Evolutionary conservation across 2,888 invertebrate genomes (phyloP), one percentile per base, ranked within the genome.

Genomic region (Steinernema carpocapsae): DNA sequence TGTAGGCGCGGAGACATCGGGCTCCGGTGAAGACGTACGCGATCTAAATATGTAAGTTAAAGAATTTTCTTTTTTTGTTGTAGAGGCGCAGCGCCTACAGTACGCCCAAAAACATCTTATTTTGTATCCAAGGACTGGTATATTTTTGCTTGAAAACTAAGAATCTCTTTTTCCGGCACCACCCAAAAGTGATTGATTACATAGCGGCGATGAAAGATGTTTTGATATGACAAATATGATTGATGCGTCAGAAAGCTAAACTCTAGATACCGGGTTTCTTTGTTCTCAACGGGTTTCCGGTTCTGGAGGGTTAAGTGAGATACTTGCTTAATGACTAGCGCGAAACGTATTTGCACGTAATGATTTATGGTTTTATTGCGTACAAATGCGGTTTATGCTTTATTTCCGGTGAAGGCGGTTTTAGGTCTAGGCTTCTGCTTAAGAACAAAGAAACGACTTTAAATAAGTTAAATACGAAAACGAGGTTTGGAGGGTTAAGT

Each of bases 11-110:
- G 10, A 82, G 77, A 22, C 76, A 77, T 0, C 81, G 74, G 7
- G 81, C 81, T 43, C 81, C 81, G 14, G 80, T 82, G 79, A 80
- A 80, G 12, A 82, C 81, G 71, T 80, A 82, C n/a, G 78, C 80
- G 22, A 82, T 79, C 72, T 79, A 45, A 56, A 43, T 52, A 17
- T 22, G 12, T 10, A 19, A 19, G 24, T 14, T 37, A 17, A 19
- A 24, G n/a, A 37, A 46, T n/a, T 0, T 2, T 1, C 1, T 43
- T 37, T 19, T 64, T 14, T 17, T 19, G 22, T 10, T 17, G n/a
- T 37, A 19, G 24, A 3, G n/a, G n/a, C n/a, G n/a, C n/a, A n/a
- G n/a, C n/a, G n/a, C n/a, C n/a, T n/a, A n/a, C n/a, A n/a, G n/a
- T n/a, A n/a, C n/a, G n/a, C n/a, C n/a, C n/a, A n/a, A n/a, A n/a